Evolutionary conservation across 1,140 invertebrate genomes (phyloP), one percentile per base, ranked within the genome.

Genomic region (Archegozetes longisetosus): DNA sequence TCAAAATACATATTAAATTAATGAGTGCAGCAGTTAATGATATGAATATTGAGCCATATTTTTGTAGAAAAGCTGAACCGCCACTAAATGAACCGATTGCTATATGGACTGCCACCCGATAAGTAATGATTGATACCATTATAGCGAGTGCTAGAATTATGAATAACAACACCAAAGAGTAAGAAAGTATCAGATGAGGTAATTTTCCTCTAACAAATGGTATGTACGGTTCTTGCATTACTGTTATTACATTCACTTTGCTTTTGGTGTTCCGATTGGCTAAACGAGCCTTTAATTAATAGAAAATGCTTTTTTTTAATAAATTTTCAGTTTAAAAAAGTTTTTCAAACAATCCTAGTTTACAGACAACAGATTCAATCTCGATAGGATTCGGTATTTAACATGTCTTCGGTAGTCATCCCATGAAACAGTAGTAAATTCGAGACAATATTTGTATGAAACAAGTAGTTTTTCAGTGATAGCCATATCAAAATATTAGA

Each of bases 61-160:
- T 25, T 86, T 88, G 66, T 89, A 80, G 0, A 92, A 58, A 48
- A 49, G 29, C 6, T 14, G 52, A 57, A 25, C 72, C 80, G n/a
- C 59, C 24, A 2, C 20, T n/a, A 22, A 26, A 13, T n/a, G 50
- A 20, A 20, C 14, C 17, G 3, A 63, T 12, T 9, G 54, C 53
- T 20, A 61, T 53, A 26, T 40, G 32, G 29, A 55, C 27, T 3
- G 88, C 85, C 80, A 96, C 90, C 49, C 92, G 78, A 72, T 95
- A 95, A 0, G 94, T 73, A 64, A 95, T 88, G 26, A 95, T 88
- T 14, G 83, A 90, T 60, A 94, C 74, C 14, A 96, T 87, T 0
- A 87, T 82, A 13, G 83, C 86, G 54, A 95, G 73, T 1, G 89
- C 90, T 66, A 94, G 70, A 23, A 73, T 70, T 32, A 85, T 79